Evolutionary conservation across 2,888 invertebrate species (phyloP), one percentile per base, ranked within the genome.

Genomic region (Cosmia pyralina): DNA sequence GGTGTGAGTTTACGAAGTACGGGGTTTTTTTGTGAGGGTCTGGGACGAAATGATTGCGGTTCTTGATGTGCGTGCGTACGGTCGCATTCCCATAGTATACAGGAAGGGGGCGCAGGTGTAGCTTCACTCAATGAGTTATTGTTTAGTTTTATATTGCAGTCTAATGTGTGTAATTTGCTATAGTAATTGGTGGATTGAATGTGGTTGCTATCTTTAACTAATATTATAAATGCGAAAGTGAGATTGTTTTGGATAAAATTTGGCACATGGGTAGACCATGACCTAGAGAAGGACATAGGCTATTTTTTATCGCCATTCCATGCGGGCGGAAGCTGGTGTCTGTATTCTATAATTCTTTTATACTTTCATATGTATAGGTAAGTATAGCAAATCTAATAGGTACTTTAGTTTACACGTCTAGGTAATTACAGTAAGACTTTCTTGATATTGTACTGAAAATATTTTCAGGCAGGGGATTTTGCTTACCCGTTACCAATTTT

Each of bases 41-140:
- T 71, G 60, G 76, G 77, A 62, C 78, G 72, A 58, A 85, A 76
- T 87, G 74, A 88, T 88, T 89, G 73, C 75, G 77, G 89, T 90
- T 84, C 83, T 92, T 93, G 88, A 92, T 95, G 91, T 88, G 86
- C 90, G 90, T 84, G 90, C 87, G 89, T 85, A 87, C 89, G 90
- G 89, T 88, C 90, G 89, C 91, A 95, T 96, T 95, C 95, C 94
- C 95, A 95, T 95, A 93, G 90, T 88, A 88, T 88, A 90, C 92
- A 93, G 92, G 93, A 94, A 90, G 92, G 92, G 92, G 88, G 86
- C 79, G 81, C 82, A 85, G 88, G 89, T 83, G 93, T 95, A 95
- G 94, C 94, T 94, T 95, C 88, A 95, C 94, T 92, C 59, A 34
- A 19, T 46, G 41, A 22, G 55, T 66, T 71, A 71, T 78, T 75